Conservation (phyloP, 53 echinoderm and acorn worm species). For the Pentamera pediparva region DNA sequence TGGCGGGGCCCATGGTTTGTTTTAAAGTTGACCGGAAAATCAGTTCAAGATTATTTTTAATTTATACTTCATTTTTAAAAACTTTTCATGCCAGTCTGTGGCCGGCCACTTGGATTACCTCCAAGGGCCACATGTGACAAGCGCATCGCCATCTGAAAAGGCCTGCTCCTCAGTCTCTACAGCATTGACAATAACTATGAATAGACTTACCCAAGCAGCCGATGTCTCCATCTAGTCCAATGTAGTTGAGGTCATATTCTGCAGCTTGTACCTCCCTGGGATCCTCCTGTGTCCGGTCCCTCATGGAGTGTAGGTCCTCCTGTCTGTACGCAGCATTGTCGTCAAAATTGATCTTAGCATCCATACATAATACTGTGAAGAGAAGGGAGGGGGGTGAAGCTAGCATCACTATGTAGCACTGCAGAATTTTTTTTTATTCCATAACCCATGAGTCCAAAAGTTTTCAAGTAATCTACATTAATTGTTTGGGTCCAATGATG, state of each 20-base stretch:
- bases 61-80: too few relatives aligned
- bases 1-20: too few relatives aligned
- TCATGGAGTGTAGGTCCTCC: conserved; percentile 69
- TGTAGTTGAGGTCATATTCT: conserved; percentile 80
- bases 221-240: conserved; percentile 83
- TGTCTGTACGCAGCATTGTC: conserved; percentile 95
- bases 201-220: conserved; percentile 78
- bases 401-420: not conserved
- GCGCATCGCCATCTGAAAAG: too few relatives aligned
- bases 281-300: conserved; percentile 91
- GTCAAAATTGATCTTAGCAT: conserved; percentile 98
- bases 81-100: too few relatives aligned
- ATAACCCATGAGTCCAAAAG: not conserved
- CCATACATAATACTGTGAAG: conserved; percentile 88
- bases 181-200: too few relatives aligned
- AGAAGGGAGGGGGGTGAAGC: not conserved
- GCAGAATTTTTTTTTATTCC: not conserved
- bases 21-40: too few relatives aligned
- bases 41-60: too few relatives aligned
- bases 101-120: too few relatives aligned
- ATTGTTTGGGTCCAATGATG: too few relatives aligned
- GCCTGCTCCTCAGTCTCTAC: too few relatives aligned
- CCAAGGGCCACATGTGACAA: too few relatives aligned
- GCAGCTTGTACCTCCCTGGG: conserved; percentile 72
- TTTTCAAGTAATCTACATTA: too few relatives aligned